phyloP scores from a whole-genome alignment of 37 sponge, comb jelly and placozoan species.

The Spongilla lacustris region DNA sequence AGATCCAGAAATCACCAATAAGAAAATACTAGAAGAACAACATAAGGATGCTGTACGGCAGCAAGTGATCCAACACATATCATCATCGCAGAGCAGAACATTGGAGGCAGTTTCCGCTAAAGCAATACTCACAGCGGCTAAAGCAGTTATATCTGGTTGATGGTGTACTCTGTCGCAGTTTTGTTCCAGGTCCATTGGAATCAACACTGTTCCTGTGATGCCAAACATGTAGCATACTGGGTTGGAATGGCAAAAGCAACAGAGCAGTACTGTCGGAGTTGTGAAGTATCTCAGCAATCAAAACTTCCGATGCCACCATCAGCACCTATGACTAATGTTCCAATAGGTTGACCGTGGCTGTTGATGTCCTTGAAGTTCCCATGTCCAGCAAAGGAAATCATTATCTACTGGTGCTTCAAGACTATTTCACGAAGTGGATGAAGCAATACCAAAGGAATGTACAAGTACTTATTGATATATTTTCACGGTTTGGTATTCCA shows the following conservation, averaged over 20 bases:
- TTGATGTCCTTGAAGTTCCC: slow-evolving; percentile 37
- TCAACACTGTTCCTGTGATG: not conserved
- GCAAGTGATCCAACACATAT: not conserved
- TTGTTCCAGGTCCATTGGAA: slow-evolving; percentile 11
- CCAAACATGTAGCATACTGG: slow-evolving; percentile 15
- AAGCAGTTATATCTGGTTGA: slow-evolving; percentile 8
- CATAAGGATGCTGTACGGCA: not conserved
- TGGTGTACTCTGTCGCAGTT: slow-evolving; percentile 28
- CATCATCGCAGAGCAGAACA: not conserved
- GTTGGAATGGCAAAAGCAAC: slow-evolving; percentile 39
- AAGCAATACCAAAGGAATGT: slow-evolving; percentile 25
- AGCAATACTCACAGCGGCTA: slow-evolving; percentile 12
- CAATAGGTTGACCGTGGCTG: slow-evolving; percentile 41
- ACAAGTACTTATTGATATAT: slow-evolving; percentile 3
- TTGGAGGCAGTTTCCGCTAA: not conserved
- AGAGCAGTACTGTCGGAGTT: slow-evolving; percentile 11
- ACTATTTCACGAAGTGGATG: slow-evolving; percentile 50
- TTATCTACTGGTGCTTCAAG: slow-evolving; percentile 40
- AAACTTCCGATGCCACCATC: slow-evolving; percentile 29
- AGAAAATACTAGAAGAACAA: not conserved
- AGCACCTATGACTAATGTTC: slow-evolving; percentile 19
- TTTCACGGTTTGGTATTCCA: slow-evolving; percentile 31
- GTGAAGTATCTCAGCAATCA: slow-evolving; percentile 23
- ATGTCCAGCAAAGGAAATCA: slow-evolving; percentile 20
- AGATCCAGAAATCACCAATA: not conserved